These are phyloP conservation scores for Zaprionus inermis DNA, from an alignment of 1,140 invertebrate genomes.

Conservation along the genomic window DNA sequence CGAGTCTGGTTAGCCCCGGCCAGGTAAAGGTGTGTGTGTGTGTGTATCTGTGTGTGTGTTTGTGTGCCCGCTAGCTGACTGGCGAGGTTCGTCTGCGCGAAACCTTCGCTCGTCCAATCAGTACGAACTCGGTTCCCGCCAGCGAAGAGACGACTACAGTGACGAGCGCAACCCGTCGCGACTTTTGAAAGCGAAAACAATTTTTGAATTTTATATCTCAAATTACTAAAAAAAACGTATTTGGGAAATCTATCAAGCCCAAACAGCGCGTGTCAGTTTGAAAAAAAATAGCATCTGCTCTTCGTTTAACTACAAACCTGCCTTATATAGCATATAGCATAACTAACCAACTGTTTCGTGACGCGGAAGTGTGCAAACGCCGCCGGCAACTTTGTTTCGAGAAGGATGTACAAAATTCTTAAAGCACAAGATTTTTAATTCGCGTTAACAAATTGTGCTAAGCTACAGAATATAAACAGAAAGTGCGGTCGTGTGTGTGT, in stretches of 20 bases:
- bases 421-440: conserved; percentile 18
- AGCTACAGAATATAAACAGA: conserved; percentile 44
- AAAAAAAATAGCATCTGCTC: too few relatives aligned
- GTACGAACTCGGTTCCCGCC: conserved; percentile 83
- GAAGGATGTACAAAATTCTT: conserved; percentile 49
- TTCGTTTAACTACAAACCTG: too few relatives aligned
- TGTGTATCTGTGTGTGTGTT: background rate
- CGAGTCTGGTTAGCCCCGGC: conserved; percentile 40
- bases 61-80: conserved; percentile 64
- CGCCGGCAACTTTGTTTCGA: conserved; percentile 56
- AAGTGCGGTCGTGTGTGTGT: conserved; percentile 9
- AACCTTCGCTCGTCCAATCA: conserved; percentile 83
- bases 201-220: too few relatives aligned
- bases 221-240: too few relatives aligned
- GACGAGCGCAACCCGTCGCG: conserved; percentile 59
- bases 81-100: conserved; percentile 81
- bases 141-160: conserved; percentile 75
- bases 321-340: background rate
- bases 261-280: background rate
- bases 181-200: conserved; percentile 11
- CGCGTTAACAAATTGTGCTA: conserved; percentile 35
- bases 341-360: background rate
- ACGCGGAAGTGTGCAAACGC: conserved; percentile 54
- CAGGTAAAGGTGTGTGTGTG: conserved; percentile 14
- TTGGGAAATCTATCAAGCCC: too few relatives aligned